phyloP scores from a whole-genome alignment of 2,113 vertebrate species.

The Thalassoma bifasciatum region DNA sequence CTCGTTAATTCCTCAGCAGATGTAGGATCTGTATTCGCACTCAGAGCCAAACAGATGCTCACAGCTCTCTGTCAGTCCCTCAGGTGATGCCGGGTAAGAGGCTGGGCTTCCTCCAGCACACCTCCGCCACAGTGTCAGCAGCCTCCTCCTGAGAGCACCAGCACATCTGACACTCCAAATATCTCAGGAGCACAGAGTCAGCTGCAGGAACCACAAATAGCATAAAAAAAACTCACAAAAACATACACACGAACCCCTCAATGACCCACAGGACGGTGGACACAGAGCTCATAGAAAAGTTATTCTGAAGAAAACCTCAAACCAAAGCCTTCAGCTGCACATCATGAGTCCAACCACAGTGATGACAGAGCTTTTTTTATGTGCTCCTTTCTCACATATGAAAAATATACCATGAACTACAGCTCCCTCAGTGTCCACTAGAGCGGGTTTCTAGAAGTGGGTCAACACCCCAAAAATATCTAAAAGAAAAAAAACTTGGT shows the following conservation, averaged over 20 bases:
- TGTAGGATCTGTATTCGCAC: constrained; percentile 9
- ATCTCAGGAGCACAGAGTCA: neutral
- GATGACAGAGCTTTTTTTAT: neutral
- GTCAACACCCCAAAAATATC: too few species aligned
- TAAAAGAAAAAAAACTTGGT: too few species aligned
- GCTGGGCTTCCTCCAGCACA: constrained; percentile 18
- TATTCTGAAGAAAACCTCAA: too few species aligned
- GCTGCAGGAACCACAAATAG: neutral
- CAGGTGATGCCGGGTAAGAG: neutral
- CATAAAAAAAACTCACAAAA: neutral
- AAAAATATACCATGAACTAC: neutral
- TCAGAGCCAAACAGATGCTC: constrained; percentile 10
- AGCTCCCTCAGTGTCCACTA: neutral
- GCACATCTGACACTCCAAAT: neutral
- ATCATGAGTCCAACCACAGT: neutral
- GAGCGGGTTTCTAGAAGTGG: neutral
- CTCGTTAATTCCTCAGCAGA: constrained; percentile 15
- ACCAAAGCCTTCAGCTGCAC: neutral
- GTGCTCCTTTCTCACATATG: neutral
- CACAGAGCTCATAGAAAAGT: too few species aligned
- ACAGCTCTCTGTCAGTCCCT: constrained; percentile 9
- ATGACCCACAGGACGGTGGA: too few species aligned
- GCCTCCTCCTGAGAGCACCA: neutral
- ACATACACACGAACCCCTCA: too few species aligned
- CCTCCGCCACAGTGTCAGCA: constrained; percentile 2